Base-by-base conservation (phyloP, 2,888 invertebrate genomes). In the Amphipyra berbera region DNA sequence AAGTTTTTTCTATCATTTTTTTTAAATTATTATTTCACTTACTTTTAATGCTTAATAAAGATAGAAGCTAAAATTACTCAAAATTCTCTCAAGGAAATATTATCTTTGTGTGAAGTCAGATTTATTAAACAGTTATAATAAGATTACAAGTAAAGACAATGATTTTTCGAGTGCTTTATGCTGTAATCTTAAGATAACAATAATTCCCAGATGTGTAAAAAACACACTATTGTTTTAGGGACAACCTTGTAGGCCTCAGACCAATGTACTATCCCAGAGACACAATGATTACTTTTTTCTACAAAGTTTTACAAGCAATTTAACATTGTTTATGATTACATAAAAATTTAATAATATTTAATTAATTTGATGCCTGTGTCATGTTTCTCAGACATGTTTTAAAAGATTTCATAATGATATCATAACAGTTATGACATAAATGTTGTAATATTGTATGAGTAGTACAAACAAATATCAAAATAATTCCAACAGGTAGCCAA, bases 401-500 rank as follows among this genome's bases (percentile, higher is more conserved):
- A 14, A 37, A 6, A 35, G 8, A 10, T 14, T 14, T 42, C 3
- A 2, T 27, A 21, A 40, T 38, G 15, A 12, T 53, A 40, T 14
- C n/a, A 45, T 9, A 47, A 6, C 6, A 35, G 27, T 52, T 40
- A 42, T 33, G 33, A 59, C 21, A 41, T n/a, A 27, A 40, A 27
- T 40, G 21, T 33, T 45, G 13, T 38, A 12, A 9, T 15, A 15
- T 4, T 42, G 10, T 10, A 1, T 35, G 47, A 10, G n/a, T 14
- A 27, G 33, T 14, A 38, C 12, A 50, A 61, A 59, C 13, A 13
- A 54, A 61, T 52, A 12, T 21, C 6, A 57, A 45, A 57, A 65
- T 63, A 55, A 58, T 54, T 55, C 56, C 67, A 79, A 79, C 77
- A 79, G 79, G 77, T 76, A 67, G 66, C 53, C 1, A 7, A 30